These are phyloP conservation scores for Nasonia giraulti DNA, from an alignment of 1,140 invertebrate species.

Conservation along the genomic window DNA sequence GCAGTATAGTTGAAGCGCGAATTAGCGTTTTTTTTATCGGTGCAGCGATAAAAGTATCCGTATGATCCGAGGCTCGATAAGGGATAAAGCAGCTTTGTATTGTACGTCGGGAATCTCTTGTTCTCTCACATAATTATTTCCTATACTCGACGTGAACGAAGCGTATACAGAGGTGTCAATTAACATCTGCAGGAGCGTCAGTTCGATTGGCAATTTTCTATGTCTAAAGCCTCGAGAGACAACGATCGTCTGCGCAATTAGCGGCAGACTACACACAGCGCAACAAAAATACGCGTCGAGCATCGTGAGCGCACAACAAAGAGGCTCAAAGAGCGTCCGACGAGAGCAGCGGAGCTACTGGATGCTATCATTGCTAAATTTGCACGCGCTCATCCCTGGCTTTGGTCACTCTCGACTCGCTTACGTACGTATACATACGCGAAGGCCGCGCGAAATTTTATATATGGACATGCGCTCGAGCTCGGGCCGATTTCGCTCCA, in stretches of 20 bases:
- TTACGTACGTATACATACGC: background rate
- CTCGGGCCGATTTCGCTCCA: conserved; percentile 32
- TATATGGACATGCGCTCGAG: conserved; percentile 25
- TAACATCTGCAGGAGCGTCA: too few relatives aligned
- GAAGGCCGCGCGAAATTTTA: conserved; percentile 16
- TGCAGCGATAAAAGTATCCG: conserved; percentile 62
- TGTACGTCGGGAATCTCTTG: background rate
- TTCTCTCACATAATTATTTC: background rate
- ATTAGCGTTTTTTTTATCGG: too few relatives aligned
- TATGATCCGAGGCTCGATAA: conserved; percentile 63
- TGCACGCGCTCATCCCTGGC: background rate
- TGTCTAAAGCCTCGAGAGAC: too few relatives aligned
- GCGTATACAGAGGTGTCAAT: too few relatives aligned
- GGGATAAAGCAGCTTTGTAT: background rate
- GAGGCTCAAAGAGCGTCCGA: too few relatives aligned
- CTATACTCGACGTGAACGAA: background rate
- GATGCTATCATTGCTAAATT: conserved; percentile 48
- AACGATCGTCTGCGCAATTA: too few relatives aligned
- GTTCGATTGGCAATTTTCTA: too few relatives aligned
- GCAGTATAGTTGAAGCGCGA: background rate
- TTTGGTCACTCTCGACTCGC: background rate
- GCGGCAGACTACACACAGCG: too few relatives aligned
- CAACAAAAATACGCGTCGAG: too few relatives aligned
- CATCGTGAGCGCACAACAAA: background rate
- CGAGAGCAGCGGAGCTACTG: background rate